Base-by-base conservation (phyloP, 2,888 invertebrate species). In the Amphimallon solstitiale region DNA sequence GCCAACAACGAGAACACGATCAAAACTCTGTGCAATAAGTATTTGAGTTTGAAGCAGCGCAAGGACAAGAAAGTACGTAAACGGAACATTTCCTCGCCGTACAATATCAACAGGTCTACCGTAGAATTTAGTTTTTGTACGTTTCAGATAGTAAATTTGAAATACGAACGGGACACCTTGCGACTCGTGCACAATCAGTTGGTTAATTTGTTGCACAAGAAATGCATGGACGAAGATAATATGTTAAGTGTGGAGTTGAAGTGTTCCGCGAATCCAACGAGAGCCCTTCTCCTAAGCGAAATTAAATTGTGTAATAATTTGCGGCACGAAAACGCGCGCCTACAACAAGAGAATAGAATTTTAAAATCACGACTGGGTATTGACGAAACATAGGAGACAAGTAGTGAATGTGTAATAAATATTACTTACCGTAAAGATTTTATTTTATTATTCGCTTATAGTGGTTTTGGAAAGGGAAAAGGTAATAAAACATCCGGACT, bases 151-250 rank as follows among this genome's bases (percentile, higher is more conserved):
- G 45, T 46, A 1, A 74, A 72, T 65, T 68, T 81, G 17, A 77
- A 72, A 70, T 72, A 69, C 21, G 77, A 80, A 64, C 71, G 78
- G 49, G 76, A 80, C 56, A 78, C 79, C 0, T 63, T 81, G 23
- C 72, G 74, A 62, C 40, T 78, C 48, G 78, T 77, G 17, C 80
- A 81, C 59, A 77, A 78, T 65, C 75, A 78, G 66, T 65, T 81
- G 46, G 77, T 80, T 9, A 72, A 68, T 40, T 56, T 81, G 17
- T 66, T 81, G 48, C 76, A 80, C 59, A 66, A 73, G 10, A 79
- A 79, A 59, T 78, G 77, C 48, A 76, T 78, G 75, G 79, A 79
- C 64, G 74, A 76, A 43, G 78, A 80, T 61, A 66, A 72, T n/a
- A 34, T 74, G 10, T 70, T 81, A 21, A 61, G 68, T 10, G 67